Conservation (phyloP, 2,888 invertebrate genomes). For the Prostheceraeus crozeri region DNA sequence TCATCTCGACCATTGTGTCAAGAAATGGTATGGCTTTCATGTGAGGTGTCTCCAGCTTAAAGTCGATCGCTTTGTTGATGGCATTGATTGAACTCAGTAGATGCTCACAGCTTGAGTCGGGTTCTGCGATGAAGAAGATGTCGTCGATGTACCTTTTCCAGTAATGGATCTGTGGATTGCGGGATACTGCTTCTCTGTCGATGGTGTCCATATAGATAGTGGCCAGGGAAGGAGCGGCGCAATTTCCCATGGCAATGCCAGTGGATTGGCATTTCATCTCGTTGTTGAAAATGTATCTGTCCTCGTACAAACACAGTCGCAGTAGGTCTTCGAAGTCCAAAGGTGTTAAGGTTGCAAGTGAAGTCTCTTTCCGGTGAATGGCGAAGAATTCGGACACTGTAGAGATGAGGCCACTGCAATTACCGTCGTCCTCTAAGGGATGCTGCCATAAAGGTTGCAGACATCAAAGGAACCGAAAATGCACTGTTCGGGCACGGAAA, state of each 20-base stretch:
- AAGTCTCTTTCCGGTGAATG: slow-evolving; percentile 14
- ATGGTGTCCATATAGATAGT: not conserved
- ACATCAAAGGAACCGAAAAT: slow-evolving; percentile 13
- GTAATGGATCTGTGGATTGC: slow-evolving; percentile 19
- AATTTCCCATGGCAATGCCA: no score
- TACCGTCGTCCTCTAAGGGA: slow-evolving; percentile 22
- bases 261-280: not conserved
- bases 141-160: slow-evolving; percentile 28
- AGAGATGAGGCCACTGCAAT: slow-evolving; percentile 20
- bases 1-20: slow-evolving; percentile 12
- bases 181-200: slow-evolving; percentile 3
- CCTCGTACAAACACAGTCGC: slow-evolving; percentile 4
- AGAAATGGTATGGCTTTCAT: slow-evolving; percentile 27
- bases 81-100: no score
- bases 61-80: no score
- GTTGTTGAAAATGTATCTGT: not conserved
- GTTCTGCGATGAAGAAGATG: slow-evolving; percentile 15
- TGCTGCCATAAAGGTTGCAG: slow-evolving; percentile 21
- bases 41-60: no score
- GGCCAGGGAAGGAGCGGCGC: no score
- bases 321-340: slow-evolving; percentile 15
- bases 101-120: no score
- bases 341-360: slow-evolving; percentile 7
- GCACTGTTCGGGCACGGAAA: slow-evolving; percentile 6
- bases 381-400: slow-evolving; percentile 22